Evolutionary conservation across 2,113 vertebrate species (phyloP), one percentile per base, ranked within the genome.

Genomic region (Ptychochromis oligacanthus): DNA sequence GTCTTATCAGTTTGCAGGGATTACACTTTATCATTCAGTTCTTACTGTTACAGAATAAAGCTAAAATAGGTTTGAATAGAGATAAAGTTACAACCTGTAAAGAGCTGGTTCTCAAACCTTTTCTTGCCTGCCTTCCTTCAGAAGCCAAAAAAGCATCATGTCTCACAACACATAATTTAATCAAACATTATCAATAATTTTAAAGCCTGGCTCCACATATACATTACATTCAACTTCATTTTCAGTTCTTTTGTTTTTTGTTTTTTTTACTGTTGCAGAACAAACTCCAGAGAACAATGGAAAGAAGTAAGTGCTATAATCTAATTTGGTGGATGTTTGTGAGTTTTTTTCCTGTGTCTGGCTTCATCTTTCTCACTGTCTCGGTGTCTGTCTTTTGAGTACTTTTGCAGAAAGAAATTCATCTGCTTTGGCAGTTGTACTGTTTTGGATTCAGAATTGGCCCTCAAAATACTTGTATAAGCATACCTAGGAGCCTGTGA

Each of bases 291-390:
- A 98, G 88, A 94, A 84, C 89, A 90, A 89, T 93, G 92, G 91
- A 65, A 98, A 98, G 94, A 99, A 97, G 96, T 96, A 97, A 99
- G 98, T 97, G 87, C 8, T 82, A 13, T 24, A 20, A 52, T 83
- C 36, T 58, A 6, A 86, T 85, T 22, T 85, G 77, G 18, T 59
- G 56, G 49, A 77, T 70, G 72, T 24, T 26, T 49, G 40, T 58
- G 60, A 26, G 12, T 22, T 31, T 36, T 61, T 0, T 11, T 1
- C 8, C 15, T 18, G 9, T 2, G 17, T 72, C 67, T n/a, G 15
- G 6, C 22, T 5, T 72, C 67, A 54, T 54, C 11, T 57, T 65
- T 79, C 46, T 54, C 24, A 43, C 22, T 74, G 46, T 65, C 31
- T 28, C 8, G 13, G n/a, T 40, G 46, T n/a, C n/a, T 26, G 18